Evolutionary conservation across 2,797 vertebrate species (phyloP).

Genomic region (Morelia viridis): DNA sequence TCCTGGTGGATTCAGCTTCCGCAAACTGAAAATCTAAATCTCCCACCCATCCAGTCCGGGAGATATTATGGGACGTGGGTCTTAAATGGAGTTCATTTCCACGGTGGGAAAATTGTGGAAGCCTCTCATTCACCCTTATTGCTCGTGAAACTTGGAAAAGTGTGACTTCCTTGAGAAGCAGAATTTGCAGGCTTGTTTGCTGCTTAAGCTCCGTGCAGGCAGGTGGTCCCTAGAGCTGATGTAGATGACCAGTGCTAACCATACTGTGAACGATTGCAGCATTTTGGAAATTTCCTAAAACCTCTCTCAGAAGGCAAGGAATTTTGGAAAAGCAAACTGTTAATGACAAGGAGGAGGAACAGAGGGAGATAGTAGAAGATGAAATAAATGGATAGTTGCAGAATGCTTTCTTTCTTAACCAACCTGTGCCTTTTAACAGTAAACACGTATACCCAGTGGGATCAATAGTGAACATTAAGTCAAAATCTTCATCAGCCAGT

Average conservation of each 20-base stretch:
- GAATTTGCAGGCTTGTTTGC: background rate
- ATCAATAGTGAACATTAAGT: slow-evolving; percentile 56
- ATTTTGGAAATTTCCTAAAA: slow-evolving; percentile 6
- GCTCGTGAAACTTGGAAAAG: background rate
- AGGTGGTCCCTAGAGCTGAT: slow-evolving; percentile 21
- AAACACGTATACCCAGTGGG: slow-evolving; percentile 79
- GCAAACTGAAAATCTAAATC: background rate
- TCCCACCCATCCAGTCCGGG: background rate
- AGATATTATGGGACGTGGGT: too few relatives aligned
- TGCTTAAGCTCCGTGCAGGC: background rate
- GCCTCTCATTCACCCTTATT: background rate
- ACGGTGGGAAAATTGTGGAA: background rate
- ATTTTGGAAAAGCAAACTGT: slow-evolving; percentile 39
- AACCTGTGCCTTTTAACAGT: slow-evolving; percentile 90
- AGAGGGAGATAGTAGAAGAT: slow-evolving; percentile 28
- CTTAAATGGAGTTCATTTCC: background rate
- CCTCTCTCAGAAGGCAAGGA: slow-evolving; percentile 56
- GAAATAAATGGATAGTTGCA: slow-evolving; percentile 44
- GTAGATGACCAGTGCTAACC: background rate
- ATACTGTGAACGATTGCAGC: slow-evolving; percentile 35
- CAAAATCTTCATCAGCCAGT: slow-evolving; percentile 79
- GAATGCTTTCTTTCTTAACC: slow-evolving; percentile 79
- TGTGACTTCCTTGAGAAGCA: background rate
- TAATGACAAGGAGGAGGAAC: background rate
- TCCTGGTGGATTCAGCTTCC: background rate